phyloP scores from a whole-genome alignment of 2,888 invertebrate genomes.

The Spisula solida region DNA sequence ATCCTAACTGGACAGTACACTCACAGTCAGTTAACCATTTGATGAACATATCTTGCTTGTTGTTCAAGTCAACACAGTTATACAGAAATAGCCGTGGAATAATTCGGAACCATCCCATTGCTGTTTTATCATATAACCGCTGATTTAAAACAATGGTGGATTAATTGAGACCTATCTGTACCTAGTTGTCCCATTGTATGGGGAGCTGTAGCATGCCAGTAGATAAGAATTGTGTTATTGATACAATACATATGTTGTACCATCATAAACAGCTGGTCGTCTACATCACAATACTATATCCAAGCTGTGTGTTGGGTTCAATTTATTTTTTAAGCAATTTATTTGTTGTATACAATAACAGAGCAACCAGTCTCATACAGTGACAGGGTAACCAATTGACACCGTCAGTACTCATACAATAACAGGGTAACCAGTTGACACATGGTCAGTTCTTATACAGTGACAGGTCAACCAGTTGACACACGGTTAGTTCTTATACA shows the following conservation, averaged over 20 bases:
- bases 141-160: constrained; percentile 25
- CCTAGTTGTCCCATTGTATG: not conserved
- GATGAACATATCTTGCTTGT: not conserved
- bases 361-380: no score
- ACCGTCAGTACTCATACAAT: no score
- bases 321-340: no score
- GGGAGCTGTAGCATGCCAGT: constrained; percentile 10
- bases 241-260: constrained; percentile 40
- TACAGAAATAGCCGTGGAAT: constrained; percentile 5
- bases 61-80: not conserved
- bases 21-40: not conserved
- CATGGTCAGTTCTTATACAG: no score
- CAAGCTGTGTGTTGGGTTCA: no score
- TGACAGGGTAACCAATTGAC: no score
- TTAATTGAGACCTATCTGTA: constrained; percentile 38
- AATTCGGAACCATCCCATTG: not conserved
- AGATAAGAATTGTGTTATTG: constrained; percentile 35
- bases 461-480: no score
- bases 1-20: no score
- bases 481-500: no score
- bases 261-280: constrained; percentile 21
- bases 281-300: not conserved
- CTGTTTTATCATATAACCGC: not conserved
- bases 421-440: no score
- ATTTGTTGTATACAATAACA: no score